Evolutionary conservation across 2,888 invertebrate species (phyloP).

Genomic region (Asteroscopus sphinx): DNA sequence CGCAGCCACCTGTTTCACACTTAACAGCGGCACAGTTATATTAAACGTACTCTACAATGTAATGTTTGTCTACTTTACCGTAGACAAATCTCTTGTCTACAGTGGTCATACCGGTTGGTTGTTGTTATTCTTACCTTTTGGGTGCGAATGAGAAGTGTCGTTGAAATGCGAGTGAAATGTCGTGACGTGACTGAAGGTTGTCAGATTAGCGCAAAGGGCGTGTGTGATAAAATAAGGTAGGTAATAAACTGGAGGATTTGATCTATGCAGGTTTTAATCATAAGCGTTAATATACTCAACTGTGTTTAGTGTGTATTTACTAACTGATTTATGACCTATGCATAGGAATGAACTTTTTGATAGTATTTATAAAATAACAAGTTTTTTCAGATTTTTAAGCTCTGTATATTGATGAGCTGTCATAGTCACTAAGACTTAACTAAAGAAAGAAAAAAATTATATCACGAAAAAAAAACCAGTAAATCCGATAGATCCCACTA

Average conservation of each 20-base stretch:
- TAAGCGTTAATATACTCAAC: conserved; percentile 18
- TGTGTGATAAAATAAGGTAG: not conserved
- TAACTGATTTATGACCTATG: not conserved
- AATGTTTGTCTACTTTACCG: no score
- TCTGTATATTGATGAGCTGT: not conserved
- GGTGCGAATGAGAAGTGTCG: not conserved
- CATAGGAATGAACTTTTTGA: conserved; percentile 10
- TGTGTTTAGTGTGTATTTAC: conserved; percentile 1
- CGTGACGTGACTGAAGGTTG: conserved; percentile 5
- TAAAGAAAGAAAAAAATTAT: not conserved
- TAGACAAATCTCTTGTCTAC: no score
- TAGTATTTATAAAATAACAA: no score
- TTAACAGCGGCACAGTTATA: no score
- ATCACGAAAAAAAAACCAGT: not conserved
- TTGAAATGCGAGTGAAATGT: no score
- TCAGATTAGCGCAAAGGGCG: conserved; percentile 11
- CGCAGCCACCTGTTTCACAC: no score
- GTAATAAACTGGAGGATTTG: conserved; percentile 1
- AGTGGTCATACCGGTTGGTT: no score
- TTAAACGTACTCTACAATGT: no score
- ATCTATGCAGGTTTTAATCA: conserved; percentile 27
- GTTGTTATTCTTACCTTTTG: conserved; percentile 11
- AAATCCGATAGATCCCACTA: not conserved
- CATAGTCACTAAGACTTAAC: not conserved
- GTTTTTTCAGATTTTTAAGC: not conserved